Base-by-base conservation (phyloP, 2,113 vertebrate genomes). In the Stegastes partitus region DNA sequence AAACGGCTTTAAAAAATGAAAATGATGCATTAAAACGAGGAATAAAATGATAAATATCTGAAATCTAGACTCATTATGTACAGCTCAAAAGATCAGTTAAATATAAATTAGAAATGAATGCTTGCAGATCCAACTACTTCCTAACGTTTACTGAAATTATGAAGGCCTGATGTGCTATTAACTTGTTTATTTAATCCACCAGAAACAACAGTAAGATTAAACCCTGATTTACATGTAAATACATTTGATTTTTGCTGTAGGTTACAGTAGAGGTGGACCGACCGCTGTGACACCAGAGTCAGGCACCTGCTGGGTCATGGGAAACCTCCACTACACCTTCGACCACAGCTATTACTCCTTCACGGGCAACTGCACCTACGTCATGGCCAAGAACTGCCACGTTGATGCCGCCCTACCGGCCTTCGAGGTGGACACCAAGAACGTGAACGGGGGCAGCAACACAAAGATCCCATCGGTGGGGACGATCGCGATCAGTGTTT, bases 351-450 rank as follows among this genome's bases (percentile, higher is more conserved):
- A 61, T 18, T 93, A 79, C 67, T 81, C 53, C 57, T 88, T 93
- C 54, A 84, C 81, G 66, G 90, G 93, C 7, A 87, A 84, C 69
- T 93, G 93, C 72, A 78, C 80, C 49, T 89, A 91, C 66, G 82
- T 57, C 59, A 45, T 92, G 47, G 77, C 67, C 42, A 86, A 79
- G 83, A 87, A 83, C 76, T 90, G 88, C 26, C 58, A 79, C 1
- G n/a, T 61, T 5, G 51, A 76, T 68, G 42, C 37, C 5, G n/a
- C 22, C 6, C 83, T 86, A 0, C 76, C 79, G 0, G 63, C 85
- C 56, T 92, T 92, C 42, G 62, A 82, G 21, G 87, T 92, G 50
- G 69, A 66, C 19, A 70, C 75, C 42, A 80, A 86, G 72, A 89
- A 92, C 2, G 84, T 89, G 26, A 91, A 90, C 23, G 82, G 22